Evolutionary conservation across 2,113 vertebrate species (phyloP).

Genomic region (Azemiops feae): DNA sequence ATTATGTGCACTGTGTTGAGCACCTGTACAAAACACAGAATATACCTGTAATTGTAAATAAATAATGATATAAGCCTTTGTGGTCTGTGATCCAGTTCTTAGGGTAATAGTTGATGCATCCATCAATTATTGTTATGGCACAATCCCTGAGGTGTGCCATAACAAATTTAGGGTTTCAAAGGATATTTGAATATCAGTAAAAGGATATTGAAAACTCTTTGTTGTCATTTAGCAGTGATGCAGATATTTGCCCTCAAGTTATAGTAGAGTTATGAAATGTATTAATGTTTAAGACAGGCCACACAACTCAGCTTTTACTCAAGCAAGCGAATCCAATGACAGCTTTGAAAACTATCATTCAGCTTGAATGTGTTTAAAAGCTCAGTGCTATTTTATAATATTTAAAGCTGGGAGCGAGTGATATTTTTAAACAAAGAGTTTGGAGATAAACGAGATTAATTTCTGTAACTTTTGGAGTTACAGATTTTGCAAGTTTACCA

Average conservation of each 20-base stretch:
- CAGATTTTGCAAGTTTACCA: background rate
- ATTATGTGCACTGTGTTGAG: background rate
- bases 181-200: background rate
- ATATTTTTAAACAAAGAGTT: background rate
- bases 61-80: background rate
- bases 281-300: background rate
- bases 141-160: background rate
- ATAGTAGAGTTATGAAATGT: background rate
- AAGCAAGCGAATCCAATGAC: background rate
- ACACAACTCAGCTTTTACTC: background rate
- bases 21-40: background rate
- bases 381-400: background rate
- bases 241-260: background rate
- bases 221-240: background rate
- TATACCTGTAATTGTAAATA: background rate
- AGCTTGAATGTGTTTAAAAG: background rate
- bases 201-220: background rate
- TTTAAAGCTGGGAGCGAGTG: background rate
- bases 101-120: background rate
- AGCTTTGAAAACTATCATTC: background rate
- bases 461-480: background rate
- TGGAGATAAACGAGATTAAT: background rate
- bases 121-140: background rate
- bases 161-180: background rate
- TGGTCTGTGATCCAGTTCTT: background rate